phyloP scores from a whole-genome alignment of 2,797 vertebrate species.

The Parambassis ranga region DNA sequence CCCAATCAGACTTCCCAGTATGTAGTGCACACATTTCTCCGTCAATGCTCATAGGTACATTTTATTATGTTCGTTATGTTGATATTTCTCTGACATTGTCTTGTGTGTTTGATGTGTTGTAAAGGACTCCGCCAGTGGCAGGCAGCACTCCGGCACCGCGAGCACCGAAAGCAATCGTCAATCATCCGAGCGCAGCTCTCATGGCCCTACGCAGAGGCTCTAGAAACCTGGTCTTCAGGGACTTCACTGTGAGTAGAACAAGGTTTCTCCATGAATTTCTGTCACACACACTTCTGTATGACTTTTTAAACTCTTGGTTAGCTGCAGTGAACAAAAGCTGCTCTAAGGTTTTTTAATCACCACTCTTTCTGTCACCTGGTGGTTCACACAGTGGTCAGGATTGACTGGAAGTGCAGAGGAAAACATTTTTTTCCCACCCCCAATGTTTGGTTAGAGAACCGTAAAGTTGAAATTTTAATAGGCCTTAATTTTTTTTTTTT shows the following conservation, averaged over 20 bases:
- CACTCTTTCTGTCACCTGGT: background rate
- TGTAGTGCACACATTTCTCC: constrained; percentile 45
- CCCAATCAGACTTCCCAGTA: constrained; percentile 95
- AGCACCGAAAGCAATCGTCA: constrained; percentile 96
- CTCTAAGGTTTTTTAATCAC: constrained; percentile 4
- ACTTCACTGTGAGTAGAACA: constrained; percentile 92
- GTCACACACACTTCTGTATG: background rate
- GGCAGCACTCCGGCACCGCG: constrained; percentile 85
- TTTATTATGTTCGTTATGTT: background rate
- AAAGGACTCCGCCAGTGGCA: constrained; percentile 86
- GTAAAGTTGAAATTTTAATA: no score
- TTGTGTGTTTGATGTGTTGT: constrained; percentile 8
- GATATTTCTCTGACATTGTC: background rate
- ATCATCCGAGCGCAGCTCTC: constrained; percentile 97
- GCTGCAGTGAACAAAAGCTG: background rate
- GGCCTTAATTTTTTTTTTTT: no score
- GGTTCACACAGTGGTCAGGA: background rate
- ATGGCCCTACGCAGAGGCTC: constrained; percentile 98
- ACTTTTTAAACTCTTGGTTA: constrained; percentile 2
- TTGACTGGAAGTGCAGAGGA: background rate
- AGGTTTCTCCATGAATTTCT: background rate
- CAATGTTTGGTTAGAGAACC: background rate
- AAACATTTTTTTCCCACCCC: no score
- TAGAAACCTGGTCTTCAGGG: constrained; percentile 98
- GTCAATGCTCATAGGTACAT: background rate